These are phyloP conservation scores for Muntiacus muntjak DNA, from an alignment of 2,113 vertebrate species.

Conservation along the genomic window DNA sequence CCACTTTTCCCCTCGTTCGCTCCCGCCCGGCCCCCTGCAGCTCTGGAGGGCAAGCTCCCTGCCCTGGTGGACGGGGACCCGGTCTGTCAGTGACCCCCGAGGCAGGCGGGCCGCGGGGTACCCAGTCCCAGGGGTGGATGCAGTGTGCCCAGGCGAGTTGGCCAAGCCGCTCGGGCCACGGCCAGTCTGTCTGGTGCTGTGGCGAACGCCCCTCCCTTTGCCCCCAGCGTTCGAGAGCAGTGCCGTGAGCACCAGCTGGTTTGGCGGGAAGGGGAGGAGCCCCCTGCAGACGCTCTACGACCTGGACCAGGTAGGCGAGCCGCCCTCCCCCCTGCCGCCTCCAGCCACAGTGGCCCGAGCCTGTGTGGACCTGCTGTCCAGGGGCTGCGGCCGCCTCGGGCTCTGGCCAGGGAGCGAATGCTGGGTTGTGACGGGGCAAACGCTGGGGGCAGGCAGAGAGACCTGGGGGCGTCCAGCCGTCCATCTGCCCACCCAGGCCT, in stretches of 20 bases:
- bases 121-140: background rate
- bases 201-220: background rate
- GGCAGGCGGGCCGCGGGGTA: background rate
- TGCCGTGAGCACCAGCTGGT: conserved; percentile 76
- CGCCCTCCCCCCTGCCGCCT: background rate
- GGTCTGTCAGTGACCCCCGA: background rate
- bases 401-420: background rate
- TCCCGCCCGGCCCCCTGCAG: background rate
- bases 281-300: conserved; percentile 89
- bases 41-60: background rate
- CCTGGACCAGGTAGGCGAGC: conserved; percentile 86
- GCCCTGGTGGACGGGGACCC: background rate
- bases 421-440: no score
- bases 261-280: conserved; percentile 84
- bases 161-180: background rate
- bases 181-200: no score
- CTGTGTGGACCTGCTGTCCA: no score
- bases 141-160: background rate
- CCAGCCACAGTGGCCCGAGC: background rate
- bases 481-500: background rate
- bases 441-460: background rate
- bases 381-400: background rate
- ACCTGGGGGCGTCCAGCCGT: background rate
- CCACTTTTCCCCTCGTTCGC: background rate
- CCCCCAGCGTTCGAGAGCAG: conserved; percentile 76